phyloP scores from a whole-genome alignment of 2,113 vertebrate species.

The Mellivora capensis region DNA sequence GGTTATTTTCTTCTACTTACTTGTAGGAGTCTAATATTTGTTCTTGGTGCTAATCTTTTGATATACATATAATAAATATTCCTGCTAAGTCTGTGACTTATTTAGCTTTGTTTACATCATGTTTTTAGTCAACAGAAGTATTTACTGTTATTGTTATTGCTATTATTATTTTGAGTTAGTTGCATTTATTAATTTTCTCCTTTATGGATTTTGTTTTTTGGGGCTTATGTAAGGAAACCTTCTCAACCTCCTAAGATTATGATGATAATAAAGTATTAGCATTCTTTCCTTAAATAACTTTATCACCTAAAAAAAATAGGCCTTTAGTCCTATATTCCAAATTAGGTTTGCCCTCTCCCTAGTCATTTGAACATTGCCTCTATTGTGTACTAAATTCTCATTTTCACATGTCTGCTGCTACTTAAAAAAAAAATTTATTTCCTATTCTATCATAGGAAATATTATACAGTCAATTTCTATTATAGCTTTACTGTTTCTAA shows the following conservation, averaged over 20 bases:
- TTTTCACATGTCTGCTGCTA: background rate
- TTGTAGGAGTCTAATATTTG: background rate
- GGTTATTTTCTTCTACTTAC: background rate
- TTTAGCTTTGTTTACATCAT: background rate
- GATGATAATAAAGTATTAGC: background rate
- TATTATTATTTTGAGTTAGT: background rate
- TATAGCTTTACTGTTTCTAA: background rate
- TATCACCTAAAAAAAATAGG: background rate
- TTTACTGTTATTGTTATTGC: background rate
- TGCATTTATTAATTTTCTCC: background rate
- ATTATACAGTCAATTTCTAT: background rate
- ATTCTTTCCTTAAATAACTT: background rate
- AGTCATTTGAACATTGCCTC: background rate
- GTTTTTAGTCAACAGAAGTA: background rate
- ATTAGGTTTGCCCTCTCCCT: background rate
- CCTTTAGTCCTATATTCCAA: background rate
- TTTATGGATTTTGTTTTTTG: background rate
- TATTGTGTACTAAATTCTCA: background rate
- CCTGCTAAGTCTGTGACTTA: background rate
- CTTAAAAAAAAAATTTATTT: background rate
- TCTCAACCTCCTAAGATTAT: background rate
- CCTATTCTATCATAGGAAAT: background rate
- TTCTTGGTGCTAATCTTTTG: background rate
- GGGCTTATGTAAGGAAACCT: background rate
- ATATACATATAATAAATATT: background rate